Base-by-base conservation (phyloP, 2,888 invertebrate genomes). In the Eudemis profundana region DNA sequence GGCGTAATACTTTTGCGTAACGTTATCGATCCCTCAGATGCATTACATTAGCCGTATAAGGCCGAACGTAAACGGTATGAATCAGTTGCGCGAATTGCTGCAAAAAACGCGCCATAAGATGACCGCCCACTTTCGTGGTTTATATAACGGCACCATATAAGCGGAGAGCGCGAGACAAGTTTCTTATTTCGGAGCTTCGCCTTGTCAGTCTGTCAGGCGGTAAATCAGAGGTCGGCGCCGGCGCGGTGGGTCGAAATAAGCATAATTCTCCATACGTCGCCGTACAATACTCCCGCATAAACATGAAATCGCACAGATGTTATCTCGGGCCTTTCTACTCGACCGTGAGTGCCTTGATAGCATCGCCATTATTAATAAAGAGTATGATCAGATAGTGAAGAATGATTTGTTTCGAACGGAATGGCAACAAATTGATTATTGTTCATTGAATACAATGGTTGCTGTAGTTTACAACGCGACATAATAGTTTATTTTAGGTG, bases 91-190 rank as follows among this genome's bases (percentile, higher is more conserved):
- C 73, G 74, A 73, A 68, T 68, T 71, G 74, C 75, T 66, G 78
- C 77, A 83, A 83, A 84, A 83, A 83, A 73, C 75, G 66, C 66
- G 70, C 69, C 67, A 61, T 67, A 47, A 56, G 54, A 61, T 53
- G 54, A 76, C 75, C 80, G 77, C 79, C 83, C 69, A 81, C 85
- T 84, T 84, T 83, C 79, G 74, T 73, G 77, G 68, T 77, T 82
- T 81, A 83, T 78, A 78, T 81, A 82, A 82, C 74, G 72, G 77
- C 70, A 71, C 87, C 85, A 70, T 87, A 81, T 81, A 84, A 74
- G 85, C 66, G 70, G 79, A 76, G 80, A 80, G 72, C 79, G 78
- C 68, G 29, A 62, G 69, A 70, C 82, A 66, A 74, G 81, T 81
- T 83, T 77, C 78, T 74, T 73, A 75, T 78, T 79, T 72, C 72